phyloP scores from a whole-genome alignment of 1,140 invertebrate genomes.

The Hestina assimilis region DNA sequence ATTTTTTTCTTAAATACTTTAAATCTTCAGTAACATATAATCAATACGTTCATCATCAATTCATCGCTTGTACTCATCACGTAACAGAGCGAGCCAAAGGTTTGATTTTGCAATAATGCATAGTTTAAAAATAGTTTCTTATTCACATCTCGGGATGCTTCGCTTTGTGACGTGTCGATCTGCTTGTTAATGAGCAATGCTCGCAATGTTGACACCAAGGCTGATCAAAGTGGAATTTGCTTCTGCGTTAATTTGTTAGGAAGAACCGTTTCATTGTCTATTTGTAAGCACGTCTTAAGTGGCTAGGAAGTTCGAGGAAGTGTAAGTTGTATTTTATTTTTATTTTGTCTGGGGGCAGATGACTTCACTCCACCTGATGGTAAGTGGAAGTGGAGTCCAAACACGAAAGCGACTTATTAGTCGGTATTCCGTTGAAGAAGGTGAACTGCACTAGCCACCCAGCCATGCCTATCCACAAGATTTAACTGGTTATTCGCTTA shows the following conservation, averaged over 20 bases:
- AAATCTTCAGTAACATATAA: too few relatives aligned
- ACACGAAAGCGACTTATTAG: too few relatives aligned
- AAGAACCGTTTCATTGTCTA: constrained; percentile 35
- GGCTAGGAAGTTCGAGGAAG: constrained; percentile 26
- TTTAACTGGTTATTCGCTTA: too few relatives aligned
- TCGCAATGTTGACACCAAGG: constrained; percentile 47
- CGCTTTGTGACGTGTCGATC: constrained; percentile 46
- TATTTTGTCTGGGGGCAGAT: not conserved
- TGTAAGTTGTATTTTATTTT: constrained; percentile 1
- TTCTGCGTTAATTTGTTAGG: constrained; percentile 44
- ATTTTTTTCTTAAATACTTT: too few relatives aligned
- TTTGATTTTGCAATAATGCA: constrained; percentile 9
- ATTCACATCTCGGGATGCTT: constrained; percentile 9
- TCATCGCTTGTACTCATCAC: too few relatives aligned
- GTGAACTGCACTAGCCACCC: too few relatives aligned
- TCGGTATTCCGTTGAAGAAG: too few relatives aligned
- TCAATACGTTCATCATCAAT: too few relatives aligned
- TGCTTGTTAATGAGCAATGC: constrained; percentile 62
- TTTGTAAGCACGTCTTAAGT: constrained; percentile 44
- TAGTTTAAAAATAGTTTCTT: constrained; percentile 12
- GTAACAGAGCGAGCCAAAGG: not conserved
- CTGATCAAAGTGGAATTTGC: constrained; percentile 49
- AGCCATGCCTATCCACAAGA: too few relatives aligned
- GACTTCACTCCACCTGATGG: too few relatives aligned
- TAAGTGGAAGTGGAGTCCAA: too few relatives aligned